Percentiles rank a stretch among this genome's conserved stretches.
These are phyloP conservation scores for Suricata suricatta DNA, from an alignment of 2,113 vertebrate genomes.

Conservation along the genomic window DNA sequence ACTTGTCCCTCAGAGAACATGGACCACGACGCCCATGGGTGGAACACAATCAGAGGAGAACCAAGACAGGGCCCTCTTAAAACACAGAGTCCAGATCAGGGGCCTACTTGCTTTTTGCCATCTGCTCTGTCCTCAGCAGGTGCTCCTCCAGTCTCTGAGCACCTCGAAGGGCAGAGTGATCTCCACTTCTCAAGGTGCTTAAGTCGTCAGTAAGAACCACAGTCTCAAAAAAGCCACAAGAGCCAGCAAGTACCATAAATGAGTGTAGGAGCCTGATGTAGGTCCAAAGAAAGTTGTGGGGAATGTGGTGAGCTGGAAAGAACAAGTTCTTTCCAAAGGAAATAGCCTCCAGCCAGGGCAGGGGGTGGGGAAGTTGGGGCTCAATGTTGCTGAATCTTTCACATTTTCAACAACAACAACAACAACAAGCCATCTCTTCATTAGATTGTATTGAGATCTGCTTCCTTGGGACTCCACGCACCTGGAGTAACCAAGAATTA, in stretches of 20 bases:
- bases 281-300: not conserved
- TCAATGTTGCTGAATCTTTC: not conserved
- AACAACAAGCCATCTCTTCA: not conserved
- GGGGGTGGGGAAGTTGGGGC: not conserved
- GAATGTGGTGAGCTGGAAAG: not conserved
- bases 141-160: not conserved
- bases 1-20: not conserved
- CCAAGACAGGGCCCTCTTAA: not conserved
- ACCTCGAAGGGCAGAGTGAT: not conserved
- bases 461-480: not conserved
- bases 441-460: not conserved
- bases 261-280: not conserved
- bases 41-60: not conserved
- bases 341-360: not conserved
- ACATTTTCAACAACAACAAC: not conserved
- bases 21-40: not conserved
- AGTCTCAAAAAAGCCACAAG: not conserved
- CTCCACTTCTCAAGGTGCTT: not conserved
- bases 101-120: not conserved
- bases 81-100: not conserved
- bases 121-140: not conserved
- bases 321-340: not conserved
- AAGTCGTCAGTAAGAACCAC: not conserved
- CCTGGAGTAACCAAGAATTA: not conserved
- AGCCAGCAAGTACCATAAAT: not conserved